Evolutionary conservation across 2,888 invertebrate genomes (phyloP).

Genomic region (Tiliacea aurago): DNA sequence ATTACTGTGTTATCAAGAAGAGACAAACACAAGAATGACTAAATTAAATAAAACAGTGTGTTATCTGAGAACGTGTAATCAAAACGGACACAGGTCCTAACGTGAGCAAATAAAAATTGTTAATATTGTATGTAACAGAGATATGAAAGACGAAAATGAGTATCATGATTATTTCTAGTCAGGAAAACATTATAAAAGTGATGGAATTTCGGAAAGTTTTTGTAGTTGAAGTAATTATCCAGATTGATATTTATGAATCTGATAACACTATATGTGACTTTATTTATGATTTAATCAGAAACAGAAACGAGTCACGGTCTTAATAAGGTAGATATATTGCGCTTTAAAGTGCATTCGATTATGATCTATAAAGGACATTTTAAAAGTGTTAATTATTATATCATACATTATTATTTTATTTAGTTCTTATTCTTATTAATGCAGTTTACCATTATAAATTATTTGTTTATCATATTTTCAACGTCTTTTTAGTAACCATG

Average conservation of each 20-base stretch:
- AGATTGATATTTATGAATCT: conserved; percentile 14
- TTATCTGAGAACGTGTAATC: conserved; percentile 83
- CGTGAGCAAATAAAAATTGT: conserved; percentile 67
- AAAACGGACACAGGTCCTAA: conserved; percentile 84
- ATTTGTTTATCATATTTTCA: not conserved
- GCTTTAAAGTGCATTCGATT: conserved; percentile 52
- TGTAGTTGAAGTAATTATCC: not conserved
- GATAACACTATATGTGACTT: conserved; percentile 33
- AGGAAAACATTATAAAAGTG: conserved; percentile 11
- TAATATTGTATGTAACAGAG: conserved; percentile 58
- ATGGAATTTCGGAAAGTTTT: not conserved
- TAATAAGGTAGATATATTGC: conserved; percentile 36
- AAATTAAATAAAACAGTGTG: conserved; percentile 84
- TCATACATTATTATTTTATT: too few relatives aligned
- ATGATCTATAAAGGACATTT: conserved; percentile 52
- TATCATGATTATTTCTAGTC: conserved; percentile 28
- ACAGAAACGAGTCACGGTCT: conserved; percentile 45
- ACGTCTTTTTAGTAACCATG: too few relatives aligned
- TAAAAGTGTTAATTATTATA: conserved; percentile 27
- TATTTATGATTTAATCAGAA: conserved; percentile 54
- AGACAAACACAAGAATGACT: conserved; percentile 81
- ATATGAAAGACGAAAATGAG: conserved; percentile 43
- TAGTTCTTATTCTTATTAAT: not conserved
- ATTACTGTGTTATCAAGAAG: conserved; percentile 82
- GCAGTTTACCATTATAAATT: not conserved